phyloP scores from a whole-genome alignment of 2,888 invertebrate genomes.

The Eupithecia exiguata region DNA sequence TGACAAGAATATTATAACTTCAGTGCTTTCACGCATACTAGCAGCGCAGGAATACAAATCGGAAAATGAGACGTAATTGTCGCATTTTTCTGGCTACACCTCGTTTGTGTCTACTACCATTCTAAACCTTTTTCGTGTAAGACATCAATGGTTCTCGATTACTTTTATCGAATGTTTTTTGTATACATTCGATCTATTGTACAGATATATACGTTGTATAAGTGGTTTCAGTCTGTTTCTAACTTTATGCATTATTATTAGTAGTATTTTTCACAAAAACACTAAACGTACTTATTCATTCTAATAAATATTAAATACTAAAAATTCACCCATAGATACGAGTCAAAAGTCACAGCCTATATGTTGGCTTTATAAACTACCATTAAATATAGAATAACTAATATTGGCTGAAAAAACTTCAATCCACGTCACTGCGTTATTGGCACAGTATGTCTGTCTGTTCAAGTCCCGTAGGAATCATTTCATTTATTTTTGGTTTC shows the following conservation, averaged over 20 bases:
- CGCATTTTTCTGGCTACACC: too few species aligned
- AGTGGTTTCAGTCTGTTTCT: neutral
- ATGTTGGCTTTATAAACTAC: constrained; percentile 37
- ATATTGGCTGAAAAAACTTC: neutral
- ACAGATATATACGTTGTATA: neutral
- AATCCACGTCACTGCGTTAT: neutral
- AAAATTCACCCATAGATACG: neutral
- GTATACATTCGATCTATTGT: too few species aligned
- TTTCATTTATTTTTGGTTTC: neutral
- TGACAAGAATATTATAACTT: too few species aligned
- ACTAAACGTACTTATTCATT: neutral
- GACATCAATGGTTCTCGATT: too few species aligned
- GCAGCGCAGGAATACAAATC: too few species aligned
- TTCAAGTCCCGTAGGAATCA: neutral
- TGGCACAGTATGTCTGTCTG: neutral
- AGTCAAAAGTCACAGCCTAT: constrained; percentile 39
- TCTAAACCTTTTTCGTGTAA: too few species aligned
- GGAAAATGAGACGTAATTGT: too few species aligned
- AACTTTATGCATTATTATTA: neutral
- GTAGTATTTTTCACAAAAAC: neutral
- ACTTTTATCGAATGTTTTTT: too few species aligned
- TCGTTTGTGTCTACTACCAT: too few species aligned
- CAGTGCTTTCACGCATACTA: too few species aligned
- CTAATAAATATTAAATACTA: neutral
- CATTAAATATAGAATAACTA: constrained; percentile 5